Base-by-base conservation (phyloP, 1,140 invertebrate genomes). In the Teleogryllus occipitalis region DNA sequence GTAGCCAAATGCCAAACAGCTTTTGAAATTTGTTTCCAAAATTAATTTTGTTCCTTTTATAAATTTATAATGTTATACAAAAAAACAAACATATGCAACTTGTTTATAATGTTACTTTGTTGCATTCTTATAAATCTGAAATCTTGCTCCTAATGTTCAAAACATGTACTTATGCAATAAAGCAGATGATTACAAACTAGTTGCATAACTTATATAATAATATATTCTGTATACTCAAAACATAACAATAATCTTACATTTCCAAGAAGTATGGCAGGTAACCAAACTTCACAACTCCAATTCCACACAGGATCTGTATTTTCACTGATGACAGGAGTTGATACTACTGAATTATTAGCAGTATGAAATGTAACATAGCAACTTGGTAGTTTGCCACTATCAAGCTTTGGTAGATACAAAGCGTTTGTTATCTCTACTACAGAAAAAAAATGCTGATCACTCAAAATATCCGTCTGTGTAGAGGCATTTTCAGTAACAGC, bases 291-390 rank as follows among this genome's bases (percentile, higher is more conserved):
- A 82, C 88, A 88, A 82, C 85, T 87, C 86, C 87, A 88, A 78
- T 89, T 86, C 89, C 90, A 91, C 75, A 86, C 85, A 5, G 90
- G 90, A 81, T 87, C 87, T 0, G 87, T 88, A 79, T 84, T 89
- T 80, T 86, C 87, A 21, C 46, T 10, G 1, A 21, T 47, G 15
- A 77, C n/a, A 22, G 76, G 76, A 48, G 76, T 77, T 0, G 22
- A n/a, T 10, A 77, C 2, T 15, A 65, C 2, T 65, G 18, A 18
- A 18, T 65, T 65, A 18, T 65, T 18, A 65, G 54, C 54, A 14
- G 54, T 65, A 65, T 65, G 54, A 65, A 65, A 14, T 3, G 54
- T 65, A 65, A 65, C 54, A 65, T 65, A 65, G 18, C 54, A 65
- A 7, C 18, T 65, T 1, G 54, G 54, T 7, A 18, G 54, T 65